A percentile compares a stretch with the other conserved stretches of the same genome.
These are phyloP conservation scores for Leuctra nigra DNA, from an alignment of 2,888 invertebrate species.

Conservation along the genomic window DNA sequence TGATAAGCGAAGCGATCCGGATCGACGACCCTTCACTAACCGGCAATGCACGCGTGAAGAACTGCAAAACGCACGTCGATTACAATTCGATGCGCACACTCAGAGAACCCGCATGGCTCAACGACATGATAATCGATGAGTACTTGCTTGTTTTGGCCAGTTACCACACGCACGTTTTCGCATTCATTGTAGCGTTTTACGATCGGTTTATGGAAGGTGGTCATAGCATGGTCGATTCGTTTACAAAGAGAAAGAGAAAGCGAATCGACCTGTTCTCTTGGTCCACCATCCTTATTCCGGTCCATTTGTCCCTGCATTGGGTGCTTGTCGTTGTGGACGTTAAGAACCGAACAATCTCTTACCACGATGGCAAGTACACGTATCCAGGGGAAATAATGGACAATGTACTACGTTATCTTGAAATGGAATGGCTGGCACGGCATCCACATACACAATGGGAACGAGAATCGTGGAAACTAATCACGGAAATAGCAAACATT, in stretches of 20 bases:
- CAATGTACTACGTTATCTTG: no score
- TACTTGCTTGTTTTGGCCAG: constrained; percentile 89
- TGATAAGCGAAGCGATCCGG: no score
- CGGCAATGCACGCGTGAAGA: no score
- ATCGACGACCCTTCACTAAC: no score
- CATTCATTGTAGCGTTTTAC: constrained; percentile 77
- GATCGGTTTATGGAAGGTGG: no score
- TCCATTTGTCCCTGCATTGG: constrained; percentile 97
- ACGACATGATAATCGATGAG: constrained; percentile 92
- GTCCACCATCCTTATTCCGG: constrained; percentile 81
- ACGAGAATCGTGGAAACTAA: no score
- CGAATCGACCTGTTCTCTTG: constrained; percentile 75
- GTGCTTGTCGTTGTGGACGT: constrained; percentile 87
- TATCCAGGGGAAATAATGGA: no score
- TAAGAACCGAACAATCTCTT: constrained; percentile 60
- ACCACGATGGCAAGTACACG: constrained; percentile 91
- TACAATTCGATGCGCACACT: constrained; percentile 80
- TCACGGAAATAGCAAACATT: constrained; percentile 66
- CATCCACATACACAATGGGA: no score
- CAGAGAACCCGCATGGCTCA: constrained; percentile 82
- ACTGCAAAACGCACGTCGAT: no score
- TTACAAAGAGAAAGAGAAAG: no score
- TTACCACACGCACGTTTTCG: constrained; percentile 53
- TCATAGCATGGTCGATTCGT: no score
- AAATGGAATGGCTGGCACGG: no score